A percentile compares a stretch with the other conserved stretches of the same genome.
Evolutionary conservation across 2,113 vertebrate species (phyloP).

Genomic region (Pelobates fuscus): DNA sequence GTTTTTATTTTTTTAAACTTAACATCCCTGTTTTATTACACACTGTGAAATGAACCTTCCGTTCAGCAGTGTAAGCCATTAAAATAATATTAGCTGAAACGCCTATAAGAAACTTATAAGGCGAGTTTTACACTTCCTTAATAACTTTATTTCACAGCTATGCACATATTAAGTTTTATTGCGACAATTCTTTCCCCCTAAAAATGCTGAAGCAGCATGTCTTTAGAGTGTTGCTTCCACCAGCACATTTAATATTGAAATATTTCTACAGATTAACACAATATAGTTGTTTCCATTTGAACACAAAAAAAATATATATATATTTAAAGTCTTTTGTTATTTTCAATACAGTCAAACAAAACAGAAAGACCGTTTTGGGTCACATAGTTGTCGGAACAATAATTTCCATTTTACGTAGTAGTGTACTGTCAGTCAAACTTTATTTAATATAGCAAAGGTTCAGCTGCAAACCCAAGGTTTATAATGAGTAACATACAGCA

Average conservation of each 20-base stretch:
- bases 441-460: not conserved
- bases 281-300: not conserved
- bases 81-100: constrained; percentile 42
- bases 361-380: not conserved
- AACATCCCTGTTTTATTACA: constrained; percentile 14
- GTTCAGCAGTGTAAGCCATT: constrained; percentile 27
- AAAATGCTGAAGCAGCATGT: constrained; percentile 37
- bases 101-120: constrained; percentile 27
- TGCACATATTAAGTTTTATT: constrained; percentile 40
- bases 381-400: not conserved
- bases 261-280: constrained; percentile 21
- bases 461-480: too few relatives aligned
- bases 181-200: constrained; percentile 20
- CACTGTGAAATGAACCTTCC: constrained; percentile 38
- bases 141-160: constrained; percentile 31
- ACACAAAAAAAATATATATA: not conserved
- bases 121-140: constrained; percentile 19
- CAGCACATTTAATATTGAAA: constrained; percentile 33
- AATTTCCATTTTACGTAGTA: not conserved
- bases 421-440: not conserved
- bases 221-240: constrained; percentile 20
- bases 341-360: not conserved
- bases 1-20: not conserved
- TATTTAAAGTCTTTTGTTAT: not conserved
- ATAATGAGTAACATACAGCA: too few relatives aligned